Base-by-base conservation (phyloP, 2,797 vertebrate genomes). In the Anas capensis region DNA sequence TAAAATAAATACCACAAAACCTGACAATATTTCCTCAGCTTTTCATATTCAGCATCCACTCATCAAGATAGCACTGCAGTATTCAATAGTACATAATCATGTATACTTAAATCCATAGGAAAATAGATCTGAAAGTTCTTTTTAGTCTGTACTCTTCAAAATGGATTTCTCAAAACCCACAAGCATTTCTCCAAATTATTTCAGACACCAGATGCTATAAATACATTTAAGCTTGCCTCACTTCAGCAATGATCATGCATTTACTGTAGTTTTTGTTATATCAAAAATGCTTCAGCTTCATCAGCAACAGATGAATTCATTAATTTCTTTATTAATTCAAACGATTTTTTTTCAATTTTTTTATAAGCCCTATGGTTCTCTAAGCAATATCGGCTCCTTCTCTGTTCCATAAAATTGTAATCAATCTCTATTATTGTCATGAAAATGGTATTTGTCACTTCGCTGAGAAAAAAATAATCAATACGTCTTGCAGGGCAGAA, bases 361-460 rank as follows among this genome's bases (percentile, higher is more conserved):
- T 93, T 96, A 90, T 95, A 97, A 93, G 92, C 75, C 68, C 38
- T 46, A 85, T 94, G 92, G 76, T 97, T 96, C 90, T 96, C 94
- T 96, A 90, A 92, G 88, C 68, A 95, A 96, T 94, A 97, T 97
- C 49, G 56, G 88, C 89, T 96, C 95, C 82, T 83, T 86, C 87
- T 95, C 56, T 91, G 72, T 96, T 96, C 96, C 82, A 96, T 96
- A 98, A 98, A 97, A 97, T 96, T 3, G 69, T 97, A 98, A 98
- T 98, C 97, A 98, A 98, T 98, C 98, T 98, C 97, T 97, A 98
- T 98, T 98, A 98, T 95, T 94, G 97, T 98, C 97, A 98, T 96
- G 97, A 98, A 98, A 98, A 98, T 96, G 94, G 97, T 97, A 97
- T 97, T 98, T 98, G 98, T 97, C 98, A 98, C 95, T 98, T 97